Conservation (phyloP, 1,140 invertebrate species). For the Apis dorsata region DNA sequence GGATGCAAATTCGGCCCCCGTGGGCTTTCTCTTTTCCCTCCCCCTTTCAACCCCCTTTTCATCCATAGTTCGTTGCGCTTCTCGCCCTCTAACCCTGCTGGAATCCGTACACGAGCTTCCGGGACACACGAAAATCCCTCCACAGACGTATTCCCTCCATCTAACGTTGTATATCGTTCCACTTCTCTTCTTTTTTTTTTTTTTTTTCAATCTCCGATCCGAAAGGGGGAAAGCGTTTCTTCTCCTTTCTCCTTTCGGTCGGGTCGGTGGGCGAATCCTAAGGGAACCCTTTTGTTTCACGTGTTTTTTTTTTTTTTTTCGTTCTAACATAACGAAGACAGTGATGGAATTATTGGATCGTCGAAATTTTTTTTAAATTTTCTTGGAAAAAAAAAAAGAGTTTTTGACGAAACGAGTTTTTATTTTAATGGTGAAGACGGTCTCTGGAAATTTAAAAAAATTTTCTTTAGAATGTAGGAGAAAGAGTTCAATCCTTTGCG, state of each 20-base stretch:
- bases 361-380: no score
- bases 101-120: constrained; percentile 56
- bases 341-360: no score
- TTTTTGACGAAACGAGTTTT: no score
- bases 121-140: constrained; percentile 59
- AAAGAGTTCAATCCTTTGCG: no score
- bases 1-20: constrained; percentile 71
- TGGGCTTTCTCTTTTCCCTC: constrained; percentile 62
- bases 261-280: neutral
- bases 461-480: no score
- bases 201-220: constrained; percentile 46
- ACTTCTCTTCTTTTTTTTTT: constrained; percentile 7
- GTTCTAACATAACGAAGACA: no score
- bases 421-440: no score
- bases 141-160: constrained; percentile 1
- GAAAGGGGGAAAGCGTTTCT: constrained; percentile 18
- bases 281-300: neutral
- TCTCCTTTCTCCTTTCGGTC: neutral
- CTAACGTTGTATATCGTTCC: constrained; percentile 31
- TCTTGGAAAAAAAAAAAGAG: no score
- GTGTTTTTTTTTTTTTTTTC: no score
- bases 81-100: constrained; percentile 32
- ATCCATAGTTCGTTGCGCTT: neutral
- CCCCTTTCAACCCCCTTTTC: neutral
- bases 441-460: no score